phyloP scores from a whole-genome alignment of 2,888 invertebrate species.

The Platerodrilus igneus region DNA sequence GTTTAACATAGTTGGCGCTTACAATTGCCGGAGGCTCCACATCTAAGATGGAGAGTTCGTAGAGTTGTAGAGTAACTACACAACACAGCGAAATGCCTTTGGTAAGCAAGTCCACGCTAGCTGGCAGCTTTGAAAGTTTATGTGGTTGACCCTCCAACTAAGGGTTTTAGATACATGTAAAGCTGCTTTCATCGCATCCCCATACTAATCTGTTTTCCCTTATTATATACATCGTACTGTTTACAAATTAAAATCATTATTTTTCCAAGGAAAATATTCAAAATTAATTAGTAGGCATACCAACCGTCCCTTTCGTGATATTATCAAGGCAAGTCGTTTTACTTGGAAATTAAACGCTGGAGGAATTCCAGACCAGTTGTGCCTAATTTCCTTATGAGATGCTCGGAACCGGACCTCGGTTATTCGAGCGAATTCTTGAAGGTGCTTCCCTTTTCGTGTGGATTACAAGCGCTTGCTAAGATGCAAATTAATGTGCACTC shows the following conservation, averaged over 20 bases:
- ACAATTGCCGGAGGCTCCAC: constrained; percentile 36
- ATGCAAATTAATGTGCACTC: constrained; percentile 49
- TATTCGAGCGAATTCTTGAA: constrained; percentile 41
- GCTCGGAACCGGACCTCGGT: constrained; percentile 36
- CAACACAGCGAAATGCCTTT: constrained; percentile 42
- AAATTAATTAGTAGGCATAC: constrained; percentile 4
- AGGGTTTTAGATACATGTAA: constrained; percentile 44
- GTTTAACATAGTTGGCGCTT: constrained; percentile 47
- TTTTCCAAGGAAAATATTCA: constrained; percentile 10
- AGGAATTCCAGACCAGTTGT: constrained; percentile 44
- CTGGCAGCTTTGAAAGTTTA: constrained; percentile 47
- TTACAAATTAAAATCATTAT: constrained; percentile 8
- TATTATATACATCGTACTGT: constrained; percentile 14
- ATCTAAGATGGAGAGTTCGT: constrained; percentile 43
- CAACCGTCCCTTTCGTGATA: constrained; percentile 8
- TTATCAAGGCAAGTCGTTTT: constrained; percentile 27
- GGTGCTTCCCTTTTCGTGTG: constrained; percentile 38
- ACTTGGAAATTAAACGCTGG: constrained; percentile 45
- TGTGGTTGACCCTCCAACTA: constrained; percentile 49
- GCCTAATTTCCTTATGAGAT: constrained; percentile 37
- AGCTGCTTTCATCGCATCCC: constrained; percentile 38
- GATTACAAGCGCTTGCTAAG: constrained; percentile 31
- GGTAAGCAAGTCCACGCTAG: constrained; percentile 42
- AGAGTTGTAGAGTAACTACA: constrained; percentile 37
- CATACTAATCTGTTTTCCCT: constrained; percentile 15